These are phyloP conservation scores for Salarias fasciatus DNA, from an alignment of 2,797 vertebrate species.

Conservation along the genomic window DNA sequence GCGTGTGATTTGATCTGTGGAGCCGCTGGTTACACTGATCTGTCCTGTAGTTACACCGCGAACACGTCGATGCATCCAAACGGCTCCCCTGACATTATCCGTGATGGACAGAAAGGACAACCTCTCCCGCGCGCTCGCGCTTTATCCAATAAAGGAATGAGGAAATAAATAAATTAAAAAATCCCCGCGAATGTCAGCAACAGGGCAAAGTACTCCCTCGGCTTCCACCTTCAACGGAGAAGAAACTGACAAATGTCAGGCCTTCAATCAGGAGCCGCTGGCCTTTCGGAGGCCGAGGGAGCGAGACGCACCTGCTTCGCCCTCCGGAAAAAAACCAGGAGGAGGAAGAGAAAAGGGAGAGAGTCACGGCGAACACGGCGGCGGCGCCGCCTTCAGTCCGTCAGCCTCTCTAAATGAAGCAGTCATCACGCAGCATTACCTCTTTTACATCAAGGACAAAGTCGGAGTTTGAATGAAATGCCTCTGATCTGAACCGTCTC, in stretches of 20 bases:
- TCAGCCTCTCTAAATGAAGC: conserved; percentile 35
- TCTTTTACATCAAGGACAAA: conserved; percentile 33
- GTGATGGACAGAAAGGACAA: conserved; percentile 33
- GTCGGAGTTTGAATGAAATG: conserved; percentile 32
- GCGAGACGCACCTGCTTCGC: conserved; percentile 23
- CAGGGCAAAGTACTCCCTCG: conserved; percentile 37
- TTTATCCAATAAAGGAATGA: conserved; percentile 1
- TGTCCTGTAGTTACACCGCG: conserved; percentile 35
- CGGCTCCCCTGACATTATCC: conserved; percentile 32
- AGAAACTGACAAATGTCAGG: conserved; percentile 64
- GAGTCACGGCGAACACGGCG: background rate
- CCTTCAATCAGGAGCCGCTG: conserved; percentile 53
- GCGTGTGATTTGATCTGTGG: background rate
- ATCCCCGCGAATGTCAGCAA: conserved; percentile 56
- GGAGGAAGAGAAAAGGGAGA: conserved; percentile 19
- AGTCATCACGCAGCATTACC: conserved; percentile 28
- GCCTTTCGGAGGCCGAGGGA: conserved; percentile 44
- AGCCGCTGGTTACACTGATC: conserved; percentile 10
- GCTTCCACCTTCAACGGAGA: conserved; percentile 26
- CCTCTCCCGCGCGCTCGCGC: background rate
- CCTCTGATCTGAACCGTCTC: background rate
- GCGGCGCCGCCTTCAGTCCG: conserved; percentile 22
- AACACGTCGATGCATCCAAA: conserved; percentile 22
- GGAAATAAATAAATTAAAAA: conserved; percentile 1
- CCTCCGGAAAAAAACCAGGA: conserved; percentile 4